Evolutionary conservation across 2,113 vertebrate genomes (phyloP), one percentile per base, ranked within the genome.

Genomic region (Egretta garzetta): DNA sequence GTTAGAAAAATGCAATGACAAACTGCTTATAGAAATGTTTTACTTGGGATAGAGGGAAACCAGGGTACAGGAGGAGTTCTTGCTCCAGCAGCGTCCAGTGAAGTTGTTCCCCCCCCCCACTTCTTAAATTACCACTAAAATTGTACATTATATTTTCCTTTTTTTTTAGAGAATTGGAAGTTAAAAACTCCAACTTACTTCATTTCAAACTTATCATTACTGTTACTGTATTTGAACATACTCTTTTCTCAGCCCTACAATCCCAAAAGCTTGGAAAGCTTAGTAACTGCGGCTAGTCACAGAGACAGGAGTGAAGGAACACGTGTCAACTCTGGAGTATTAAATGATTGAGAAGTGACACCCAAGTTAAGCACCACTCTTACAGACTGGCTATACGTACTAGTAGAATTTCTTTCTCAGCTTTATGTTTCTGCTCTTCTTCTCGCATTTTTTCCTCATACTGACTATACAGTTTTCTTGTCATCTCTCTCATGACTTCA

Each of bases 361-460:
- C 8, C 35, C 49, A 72, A 88, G 37, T 14, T 22, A 23, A 88
- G 47, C 14, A 30, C 12, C 19, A 21, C 49, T 67, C 37, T 45
- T 55, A 33, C 30, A 84, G 15, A 58, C n/a, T 35, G 14, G 17
- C 24, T 23, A 1, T 43, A 97, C 98, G 1, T 97, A 99, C 99
- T 97, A 99, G 98, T 22, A 99, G 98, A 6, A 97, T 98, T 97
- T 99, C 99, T 55, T 98, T 99, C 97, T 99, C 99, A 5, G 98
- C 98, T 28, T 97, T 97, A 98, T 99, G 99, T 75, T 97, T 99
- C 88, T 50, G 97, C 75, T 99, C 99, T 82, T 99, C 99, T 82
- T 99, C 98, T 30, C 72, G 97, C 73, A 99, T 97, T 95, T 98
- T 98, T 37, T 99, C 99, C 27, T 99, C 98, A 4, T 99, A 99